A percentile compares a stretch with the other conserved stretches of the same genome.
Conservation (phyloP, 2,113 vertebrate species). For the Marcusenius ussheri region DNA sequence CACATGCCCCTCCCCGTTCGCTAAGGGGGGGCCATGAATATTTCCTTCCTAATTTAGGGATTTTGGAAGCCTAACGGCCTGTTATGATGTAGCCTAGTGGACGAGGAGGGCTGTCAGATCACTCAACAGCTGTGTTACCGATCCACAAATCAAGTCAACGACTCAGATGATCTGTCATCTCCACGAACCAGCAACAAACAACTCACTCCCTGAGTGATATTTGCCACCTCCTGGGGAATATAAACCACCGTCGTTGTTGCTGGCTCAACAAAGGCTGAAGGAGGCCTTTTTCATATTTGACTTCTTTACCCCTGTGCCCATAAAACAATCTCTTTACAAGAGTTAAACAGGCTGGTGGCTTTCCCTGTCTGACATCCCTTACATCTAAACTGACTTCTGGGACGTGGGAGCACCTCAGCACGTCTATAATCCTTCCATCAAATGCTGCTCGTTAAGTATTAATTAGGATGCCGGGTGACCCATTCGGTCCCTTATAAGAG, state of each 20-base stretch:
- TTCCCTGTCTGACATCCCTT: background rate
- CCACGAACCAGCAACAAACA: background rate
- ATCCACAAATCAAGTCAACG: background rate
- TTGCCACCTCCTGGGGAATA: background rate
- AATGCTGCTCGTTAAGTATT: background rate
- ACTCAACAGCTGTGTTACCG: background rate
- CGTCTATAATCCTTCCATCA: background rate
- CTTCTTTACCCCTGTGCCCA: background rate
- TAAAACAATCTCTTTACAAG: background rate
- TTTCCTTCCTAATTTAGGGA: background rate
- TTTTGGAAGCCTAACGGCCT: background rate
- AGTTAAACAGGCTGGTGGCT: background rate
- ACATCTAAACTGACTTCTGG: background rate
- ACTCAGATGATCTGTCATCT: background rate
- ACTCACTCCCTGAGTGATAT: background rate
- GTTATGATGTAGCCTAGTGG: background rate
- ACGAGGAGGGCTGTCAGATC: background rate
- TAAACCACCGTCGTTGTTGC: background rate
- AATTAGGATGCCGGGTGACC: background rate
- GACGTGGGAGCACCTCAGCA: background rate
- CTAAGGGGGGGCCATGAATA: background rate
- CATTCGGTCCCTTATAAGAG: background rate
- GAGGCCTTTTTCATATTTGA: background rate
- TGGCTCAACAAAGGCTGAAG: background rate
- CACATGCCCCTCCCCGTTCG: background rate